Base-by-base conservation (phyloP, 2,797 vertebrate genomes). In the Balearica regulorum region DNA sequence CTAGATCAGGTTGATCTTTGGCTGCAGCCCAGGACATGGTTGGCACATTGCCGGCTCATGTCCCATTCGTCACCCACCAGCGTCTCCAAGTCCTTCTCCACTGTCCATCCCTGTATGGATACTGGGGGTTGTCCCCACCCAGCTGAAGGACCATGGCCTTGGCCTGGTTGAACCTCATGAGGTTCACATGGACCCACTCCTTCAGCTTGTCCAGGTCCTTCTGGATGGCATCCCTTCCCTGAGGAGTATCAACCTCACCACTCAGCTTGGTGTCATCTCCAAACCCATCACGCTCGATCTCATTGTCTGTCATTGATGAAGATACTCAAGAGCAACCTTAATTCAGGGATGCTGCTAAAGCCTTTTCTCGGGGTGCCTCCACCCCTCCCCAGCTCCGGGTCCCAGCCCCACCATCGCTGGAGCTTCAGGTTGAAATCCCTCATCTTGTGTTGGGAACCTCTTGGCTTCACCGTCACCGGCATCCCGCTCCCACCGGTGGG, bases 401-500 rank as follows among this genome's bases (percentile, higher is more conserved):
- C 39, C 75, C 49, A 53, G 29, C 55, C 41, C 65, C 70, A 29
- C 69, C 78, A 25, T 3, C 0, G 4, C 58, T 5, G 44, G 31
- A 8, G 39, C 41, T 70, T 41, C 48, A 21, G 16, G 35, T 16
- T 35, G 78, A 55, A 11, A 41, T 69, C 15, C 61, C 37, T 53
- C 68, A 28, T 25, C 17, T 43, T 24, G 11, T 1, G 10, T 62
- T 8, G 9, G 20, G 16, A 66, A 66, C 53, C 31, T 66, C 31
- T 26, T 26, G 76, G 58, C 41, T n/a, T 26, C 35, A 55, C 28
- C 39, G 33, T 15, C 83, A 35, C 35, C 20, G 4, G 24, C 33
- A 51, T 31, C 53, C 33, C 1, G 2, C 7, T 28, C 33, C 8
- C 3, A 22, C 11, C 3, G 12, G 9, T 1, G 8, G 12, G 10